Evolutionary conservation across 2,113 vertebrate species (phyloP).

Genomic region (Callocephalon fimbriatum): DNA sequence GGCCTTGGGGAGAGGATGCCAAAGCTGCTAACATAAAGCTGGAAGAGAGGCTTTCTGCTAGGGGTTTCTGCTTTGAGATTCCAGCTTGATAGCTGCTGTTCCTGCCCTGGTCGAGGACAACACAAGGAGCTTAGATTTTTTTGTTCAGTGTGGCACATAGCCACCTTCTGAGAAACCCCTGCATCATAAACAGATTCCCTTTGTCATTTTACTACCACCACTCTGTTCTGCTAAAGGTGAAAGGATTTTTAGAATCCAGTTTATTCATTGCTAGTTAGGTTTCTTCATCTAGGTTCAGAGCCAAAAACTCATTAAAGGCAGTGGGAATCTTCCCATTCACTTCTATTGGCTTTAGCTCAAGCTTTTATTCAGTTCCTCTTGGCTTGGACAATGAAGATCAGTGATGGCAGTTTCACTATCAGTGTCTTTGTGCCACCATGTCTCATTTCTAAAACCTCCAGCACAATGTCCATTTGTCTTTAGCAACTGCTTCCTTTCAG

Average conservation of each 20-base stretch:
- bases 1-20: background rate
- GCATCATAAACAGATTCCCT: background rate
- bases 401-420: constrained; percentile 48
- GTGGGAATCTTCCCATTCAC: constrained; percentile 39
- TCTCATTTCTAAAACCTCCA: background rate
- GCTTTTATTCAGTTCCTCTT: constrained; percentile 10
- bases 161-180: background rate
- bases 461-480: constrained; percentile 54
- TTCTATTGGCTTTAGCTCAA: background rate
- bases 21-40: background rate
- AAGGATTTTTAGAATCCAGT: background rate
- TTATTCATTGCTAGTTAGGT: background rate
- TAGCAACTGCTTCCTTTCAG: constrained; percentile 36
- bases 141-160: background rate
- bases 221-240: background rate
- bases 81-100: background rate
- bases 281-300: background rate
- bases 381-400: constrained; percentile 22
- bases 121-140: background rate
- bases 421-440: constrained; percentile 26
- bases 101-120: background rate
- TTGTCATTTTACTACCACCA: background rate
- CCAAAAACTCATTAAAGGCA: constrained; percentile 62
- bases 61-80: background rate
- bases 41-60: background rate